Percentiles rank a stretch among this genome's conserved stretches.
Conservation (phyloP, 1,140 invertebrate genomes). For the Paracyclopina nana region DNA sequence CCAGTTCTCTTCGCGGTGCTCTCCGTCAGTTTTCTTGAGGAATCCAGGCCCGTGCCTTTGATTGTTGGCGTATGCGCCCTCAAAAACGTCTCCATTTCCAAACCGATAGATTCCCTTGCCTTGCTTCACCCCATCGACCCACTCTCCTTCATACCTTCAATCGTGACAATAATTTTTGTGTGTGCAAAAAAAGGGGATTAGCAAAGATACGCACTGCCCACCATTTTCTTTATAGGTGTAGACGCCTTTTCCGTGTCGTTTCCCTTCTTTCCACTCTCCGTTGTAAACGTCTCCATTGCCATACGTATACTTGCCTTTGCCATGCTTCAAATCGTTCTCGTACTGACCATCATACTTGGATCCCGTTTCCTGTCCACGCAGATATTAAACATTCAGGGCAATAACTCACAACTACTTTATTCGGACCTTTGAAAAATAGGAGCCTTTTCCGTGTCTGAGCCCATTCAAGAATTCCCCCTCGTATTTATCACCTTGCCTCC, state of each 20-base stretch:
- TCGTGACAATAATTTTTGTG: not conserved
- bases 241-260: not conserved
- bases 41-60: slow-evolving; percentile 2
- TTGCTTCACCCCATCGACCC: not conserved
- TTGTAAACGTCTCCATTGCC: not conserved
- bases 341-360: slow-evolving; percentile 3
- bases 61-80: not conserved
- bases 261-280: not conserved
- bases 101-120: not conserved
- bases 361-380: not conserved
- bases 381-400: not conserved
- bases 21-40: not conserved
- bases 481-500: slow-evolving; percentile 8
- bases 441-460: not conserved
- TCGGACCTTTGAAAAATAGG: not conserved
- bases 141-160: not conserved
- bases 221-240: slow-evolving; percentile 3
- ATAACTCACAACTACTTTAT: too few species aligned
- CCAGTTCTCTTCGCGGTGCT: not conserved
- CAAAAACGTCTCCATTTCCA: slow-evolving; percentile 1
- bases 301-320: not conserved
- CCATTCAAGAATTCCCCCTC: not conserved
- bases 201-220: not conserved
- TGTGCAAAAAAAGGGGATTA: not conserved
- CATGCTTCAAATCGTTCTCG: slow-evolving; percentile 7